Evolutionary conservation across 2,888 invertebrate genomes (phyloP).

Genomic region (Orthosia cruda): DNA sequence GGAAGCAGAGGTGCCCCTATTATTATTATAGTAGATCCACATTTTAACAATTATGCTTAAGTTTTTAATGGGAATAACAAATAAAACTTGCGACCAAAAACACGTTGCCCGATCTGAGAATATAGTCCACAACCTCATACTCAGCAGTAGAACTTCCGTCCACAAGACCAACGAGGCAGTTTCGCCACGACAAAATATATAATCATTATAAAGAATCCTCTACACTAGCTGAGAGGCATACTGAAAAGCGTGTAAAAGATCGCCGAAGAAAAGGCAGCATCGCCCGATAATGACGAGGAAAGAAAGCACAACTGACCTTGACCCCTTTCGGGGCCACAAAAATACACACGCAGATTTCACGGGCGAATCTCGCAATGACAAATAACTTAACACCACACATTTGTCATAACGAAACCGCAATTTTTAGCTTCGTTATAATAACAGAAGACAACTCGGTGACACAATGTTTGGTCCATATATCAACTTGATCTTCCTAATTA

Average conservation of each 20-base stretch:
- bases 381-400: slow-evolving; percentile 39
- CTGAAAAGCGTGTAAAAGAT: not conserved
- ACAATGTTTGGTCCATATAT: slow-evolving; percentile 46
- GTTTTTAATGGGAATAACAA: too few relatives aligned
- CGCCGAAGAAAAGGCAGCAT: slow-evolving; percentile 1
- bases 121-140: too few relatives aligned
- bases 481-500: slow-evolving; percentile 52
- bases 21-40: too few relatives aligned
- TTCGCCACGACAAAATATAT: too few relatives aligned
- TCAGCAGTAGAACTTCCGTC: too few relatives aligned
- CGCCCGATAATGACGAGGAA: slow-evolving; percentile 6
- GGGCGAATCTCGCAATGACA: slow-evolving; percentile 28
- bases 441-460: slow-evolving; percentile 27
- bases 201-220: not conserved
- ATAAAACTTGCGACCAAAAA: too few relatives aligned
- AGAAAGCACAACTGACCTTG: slow-evolving; percentile 34
- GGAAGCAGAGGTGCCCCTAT: too few relatives aligned
- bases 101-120: too few relatives aligned
- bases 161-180: too few relatives aligned
- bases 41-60: too few relatives aligned
- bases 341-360: slow-evolving; percentile 28
- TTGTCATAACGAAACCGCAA: slow-evolving; percentile 34
- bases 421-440: slow-evolving; percentile 30
- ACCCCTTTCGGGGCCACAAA: slow-evolving; percentile 20
- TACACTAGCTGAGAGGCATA: not conserved